Base-by-base conservation (phyloP, 2,797 vertebrate species). In the Cynodonichthys magdalenae region DNA sequence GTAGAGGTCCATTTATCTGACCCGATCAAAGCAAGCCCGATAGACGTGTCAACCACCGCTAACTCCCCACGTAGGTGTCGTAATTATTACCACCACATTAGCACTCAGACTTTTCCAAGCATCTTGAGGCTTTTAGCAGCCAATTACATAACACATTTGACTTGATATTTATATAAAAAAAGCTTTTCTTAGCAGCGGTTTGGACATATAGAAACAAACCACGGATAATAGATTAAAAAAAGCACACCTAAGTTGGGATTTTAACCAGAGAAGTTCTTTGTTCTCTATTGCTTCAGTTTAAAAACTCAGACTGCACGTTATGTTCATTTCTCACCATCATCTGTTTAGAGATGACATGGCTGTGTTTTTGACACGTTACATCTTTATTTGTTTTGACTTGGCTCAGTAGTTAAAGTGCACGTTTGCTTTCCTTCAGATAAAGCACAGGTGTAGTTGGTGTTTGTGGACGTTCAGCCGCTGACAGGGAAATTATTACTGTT, bases 381-480 rank as follows among this genome's bases (percentile, higher is more conserved):
- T 77, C 62, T 53, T 5, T 36, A 12, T 17, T n/a, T 53, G 5
- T 64, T 41, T 68, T 53, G 60, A 81, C 74, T 63, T 50, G 62
- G 56, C 72, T 45, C 63, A 71, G 62, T 74, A 12, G 14, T 12
- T 72, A 82, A 83, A 79, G 75, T 71, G 76, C 74, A 55, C 75
- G 84, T 72, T 73, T 71, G 71, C 69, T 39, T 67, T 71, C 72
- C 69, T 39, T 67, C 55, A 29, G 74, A 77, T 73, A 66, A 53
- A 29, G 17, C 14, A 53, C 48, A 39, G 67, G 78, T 71, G n/a
- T 75, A 55, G 59, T 81, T 73, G 53, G 68, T 60, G 70, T 73
- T 78, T 59, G 53, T 66, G 48, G 64, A 78, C 42, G 41, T 69
- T 1, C 24, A 24, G 24, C 53, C n/a, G 71, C 66, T 71, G 81